Conservation (phyloP, 2,113 vertebrate genomes). For the Pteronura brasiliensis region DNA sequence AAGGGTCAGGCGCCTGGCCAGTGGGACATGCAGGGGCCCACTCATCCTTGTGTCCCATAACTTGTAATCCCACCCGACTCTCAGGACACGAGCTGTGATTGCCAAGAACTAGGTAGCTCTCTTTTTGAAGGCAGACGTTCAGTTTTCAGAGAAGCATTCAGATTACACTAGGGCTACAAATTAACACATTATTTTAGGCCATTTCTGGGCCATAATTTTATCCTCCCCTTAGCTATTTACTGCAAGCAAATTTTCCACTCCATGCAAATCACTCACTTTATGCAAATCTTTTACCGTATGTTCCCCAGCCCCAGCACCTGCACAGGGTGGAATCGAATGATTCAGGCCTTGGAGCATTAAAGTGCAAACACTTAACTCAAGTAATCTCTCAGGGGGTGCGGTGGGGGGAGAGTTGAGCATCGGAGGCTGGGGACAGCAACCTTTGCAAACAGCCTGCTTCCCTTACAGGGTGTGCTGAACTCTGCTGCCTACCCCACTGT, state of each 20-base stretch:
- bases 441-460: neutral
- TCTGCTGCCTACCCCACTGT: neutral
- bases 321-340: slow-evolving; percentile 23
- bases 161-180: slow-evolving; percentile 30
- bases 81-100: neutral
- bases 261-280: slow-evolving; percentile 69
- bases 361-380: slow-evolving; percentile 56
- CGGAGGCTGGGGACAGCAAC: neutral
- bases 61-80: neutral
- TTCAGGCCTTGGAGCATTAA: slow-evolving; percentile 44
- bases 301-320: slow-evolving; percentile 65
- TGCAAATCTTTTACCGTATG: slow-evolving; percentile 55
- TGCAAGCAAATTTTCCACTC: slow-evolving; percentile 64
- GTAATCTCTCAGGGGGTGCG: slow-evolving; percentile 23
- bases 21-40: neutral
- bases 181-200: slow-evolving; percentile 65
- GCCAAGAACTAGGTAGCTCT: neutral
- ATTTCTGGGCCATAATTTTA: slow-evolving; percentile 64
- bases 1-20: neutral
- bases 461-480: neutral
- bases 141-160: slow-evolving; percentile 42
- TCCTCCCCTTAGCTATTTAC: slow-evolving; percentile 66
- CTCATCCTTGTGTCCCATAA: neutral
- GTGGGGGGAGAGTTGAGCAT: neutral
- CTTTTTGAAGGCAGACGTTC: neutral